These are phyloP conservation scores for Rhinophrynus dorsalis DNA, from an alignment of 2,797 vertebrate genomes.

Conservation along the genomic window DNA sequence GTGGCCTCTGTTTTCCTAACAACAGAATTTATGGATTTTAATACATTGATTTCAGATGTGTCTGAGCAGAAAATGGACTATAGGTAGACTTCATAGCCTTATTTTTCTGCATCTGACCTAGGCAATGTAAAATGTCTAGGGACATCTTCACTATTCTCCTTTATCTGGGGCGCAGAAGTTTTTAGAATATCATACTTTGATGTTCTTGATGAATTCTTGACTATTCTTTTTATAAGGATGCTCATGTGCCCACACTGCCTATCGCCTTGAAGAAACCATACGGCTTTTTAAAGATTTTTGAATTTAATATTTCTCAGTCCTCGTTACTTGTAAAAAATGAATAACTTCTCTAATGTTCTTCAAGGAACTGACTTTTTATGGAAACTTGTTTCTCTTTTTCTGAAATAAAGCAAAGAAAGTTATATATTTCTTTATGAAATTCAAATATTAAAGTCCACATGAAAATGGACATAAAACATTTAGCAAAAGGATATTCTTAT, in stretches of 20 bases:
- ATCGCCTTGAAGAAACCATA: background rate
- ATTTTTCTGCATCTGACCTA: slow-evolving; percentile 24
- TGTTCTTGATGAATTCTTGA: slow-evolving; percentile 10
- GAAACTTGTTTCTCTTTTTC: no score
- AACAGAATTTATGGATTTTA: slow-evolving; percentile 27
- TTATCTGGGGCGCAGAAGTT: slow-evolving; percentile 9
- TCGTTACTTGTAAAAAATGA: no score
- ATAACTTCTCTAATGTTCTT: no score
- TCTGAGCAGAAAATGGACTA: slow-evolving; percentile 3
- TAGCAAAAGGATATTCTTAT: no score
- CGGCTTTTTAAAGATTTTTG: background rate
- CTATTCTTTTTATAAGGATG: slow-evolving; percentile 23
- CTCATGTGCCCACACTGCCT: background rate
- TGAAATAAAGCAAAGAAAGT: no score
- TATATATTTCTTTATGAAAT: no score
- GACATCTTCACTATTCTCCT: slow-evolving; percentile 22
- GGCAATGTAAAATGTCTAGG: background rate
- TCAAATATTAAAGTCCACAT: no score
- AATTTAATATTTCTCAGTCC: no score
- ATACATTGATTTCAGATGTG: slow-evolving; percentile 25
- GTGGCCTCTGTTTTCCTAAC: background rate
- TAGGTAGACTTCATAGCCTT: slow-evolving; percentile 25
- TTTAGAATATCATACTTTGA: slow-evolving; percentile 22
- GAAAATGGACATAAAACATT: no score
- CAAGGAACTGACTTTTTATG: no score